phyloP scores from a whole-genome alignment of 2,797 vertebrate species.

The Myripristis jacobus region DNA sequence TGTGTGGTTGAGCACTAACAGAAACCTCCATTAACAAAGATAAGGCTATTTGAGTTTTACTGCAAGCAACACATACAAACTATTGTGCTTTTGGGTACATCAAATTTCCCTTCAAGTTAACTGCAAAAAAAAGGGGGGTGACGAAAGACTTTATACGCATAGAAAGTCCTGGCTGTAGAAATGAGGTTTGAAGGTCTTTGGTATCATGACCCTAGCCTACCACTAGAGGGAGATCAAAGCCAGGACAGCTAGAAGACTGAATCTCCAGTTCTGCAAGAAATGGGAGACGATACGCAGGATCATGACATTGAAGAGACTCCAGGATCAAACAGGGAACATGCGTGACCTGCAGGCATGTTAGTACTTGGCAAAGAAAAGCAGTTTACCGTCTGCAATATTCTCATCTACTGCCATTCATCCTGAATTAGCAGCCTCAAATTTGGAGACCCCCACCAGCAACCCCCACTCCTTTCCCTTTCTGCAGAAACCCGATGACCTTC shows the following conservation, averaged over 20 bases:
- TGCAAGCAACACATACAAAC: too few species aligned
- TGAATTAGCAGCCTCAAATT: slow-evolving; percentile 4
- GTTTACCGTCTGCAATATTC: background rate
- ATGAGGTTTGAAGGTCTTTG: background rate
- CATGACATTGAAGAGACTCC: slow-evolving; percentile 2
- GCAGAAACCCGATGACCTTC: background rate
- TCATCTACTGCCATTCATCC: background rate
- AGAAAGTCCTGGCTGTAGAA: background rate
- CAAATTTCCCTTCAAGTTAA: too few species aligned
- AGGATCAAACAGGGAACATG: background rate
- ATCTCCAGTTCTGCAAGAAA: slow-evolving; percentile 17
- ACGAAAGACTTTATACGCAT: background rate
- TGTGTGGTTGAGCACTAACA: too few species aligned
- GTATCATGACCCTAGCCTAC: slow-evolving; percentile 27
- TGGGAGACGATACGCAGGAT: slow-evolving; percentile 10
- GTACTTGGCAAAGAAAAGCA: background rate
- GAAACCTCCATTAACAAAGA: too few species aligned
- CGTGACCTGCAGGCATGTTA: background rate
- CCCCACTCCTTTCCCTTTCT: background rate
- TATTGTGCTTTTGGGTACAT: too few species aligned
- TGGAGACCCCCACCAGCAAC: background rate
- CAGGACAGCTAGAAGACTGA: background rate
- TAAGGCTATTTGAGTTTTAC: too few species aligned
- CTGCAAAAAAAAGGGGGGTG: background rate
- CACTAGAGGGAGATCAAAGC: slow-evolving; percentile 54